phyloP scores from a whole-genome alignment of 2,888 invertebrate species.

The Monoplex corrugatus region DNA sequence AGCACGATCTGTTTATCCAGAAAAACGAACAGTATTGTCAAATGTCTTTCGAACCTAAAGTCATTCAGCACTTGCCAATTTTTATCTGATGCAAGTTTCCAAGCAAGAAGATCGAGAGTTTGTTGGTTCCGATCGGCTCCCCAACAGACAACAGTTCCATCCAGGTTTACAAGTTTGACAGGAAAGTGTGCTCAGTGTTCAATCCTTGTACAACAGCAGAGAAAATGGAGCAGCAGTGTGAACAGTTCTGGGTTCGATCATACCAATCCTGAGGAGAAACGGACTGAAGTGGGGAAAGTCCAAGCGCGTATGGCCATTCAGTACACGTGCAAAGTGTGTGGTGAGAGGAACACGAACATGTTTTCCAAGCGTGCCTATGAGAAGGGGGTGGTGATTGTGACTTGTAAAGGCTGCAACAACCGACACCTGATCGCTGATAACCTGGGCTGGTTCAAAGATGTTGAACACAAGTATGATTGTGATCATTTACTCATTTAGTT shows the following conservation, averaged over 20 bases:
- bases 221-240: neutral
- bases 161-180: neutral
- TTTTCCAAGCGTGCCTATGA: slow-evolving; percentile 93
- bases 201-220: neutral
- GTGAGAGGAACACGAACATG: slow-evolving; percentile 88
- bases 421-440: slow-evolving; percentile 98
- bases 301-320: slow-evolving; percentile 82
- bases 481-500: too few species aligned
- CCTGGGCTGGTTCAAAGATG: slow-evolving; percentile 94
- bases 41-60: neutral
- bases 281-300: slow-evolving; percentile 36
- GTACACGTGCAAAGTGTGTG: slow-evolving; percentile 95
- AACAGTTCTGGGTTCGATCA: neutral
- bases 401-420: slow-evolving; percentile 92
- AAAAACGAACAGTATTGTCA: neutral
- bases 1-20: neutral
- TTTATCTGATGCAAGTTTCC: neutral
- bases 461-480: slow-evolving; percentile 80
- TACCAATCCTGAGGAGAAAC: neutral
- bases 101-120: too few species aligned
- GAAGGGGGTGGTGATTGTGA: slow-evolving; percentile 95
- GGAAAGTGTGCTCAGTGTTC: neutral
- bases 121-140: too few species aligned
- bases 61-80: neutral
- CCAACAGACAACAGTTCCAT: too few species aligned